phyloP scores from a whole-genome alignment of 2,113 vertebrate species.

The Vidua chalybeata region DNA sequence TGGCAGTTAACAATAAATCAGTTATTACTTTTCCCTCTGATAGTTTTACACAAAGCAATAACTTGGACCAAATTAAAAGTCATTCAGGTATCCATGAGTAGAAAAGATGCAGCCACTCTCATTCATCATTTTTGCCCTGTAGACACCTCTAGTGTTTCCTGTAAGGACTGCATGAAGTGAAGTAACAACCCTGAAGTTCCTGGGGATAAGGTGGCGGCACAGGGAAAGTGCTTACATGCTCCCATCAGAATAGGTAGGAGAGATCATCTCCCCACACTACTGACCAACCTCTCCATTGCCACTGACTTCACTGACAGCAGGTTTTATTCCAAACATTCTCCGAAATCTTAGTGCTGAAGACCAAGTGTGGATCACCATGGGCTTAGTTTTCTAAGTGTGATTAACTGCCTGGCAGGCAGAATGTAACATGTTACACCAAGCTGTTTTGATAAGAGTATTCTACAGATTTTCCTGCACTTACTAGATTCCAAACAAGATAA shows the following conservation, averaged over 20 bases:
- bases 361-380: neutral
- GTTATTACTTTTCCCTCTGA: neutral
- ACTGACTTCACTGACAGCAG: neutral
- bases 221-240: neutral
- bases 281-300: neutral
- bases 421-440: neutral
- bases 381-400: neutral
- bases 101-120: neutral
- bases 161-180: neutral
- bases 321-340: neutral
- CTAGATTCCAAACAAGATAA: neutral
- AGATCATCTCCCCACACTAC: neutral
- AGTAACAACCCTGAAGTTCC: neutral
- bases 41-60: neutral
- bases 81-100: neutral
- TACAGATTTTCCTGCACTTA: neutral
- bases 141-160: neutral
- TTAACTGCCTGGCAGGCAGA: neutral
- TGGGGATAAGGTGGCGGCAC: neutral
- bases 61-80: neutral
- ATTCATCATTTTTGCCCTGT: neutral
- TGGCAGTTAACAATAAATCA: neutral
- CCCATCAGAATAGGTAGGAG: neutral
- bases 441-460: neutral
- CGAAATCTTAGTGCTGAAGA: neutral